These are phyloP conservation scores for Nephila pilipes DNA, from an alignment of 1,140 invertebrate genomes.

Conservation along the genomic window DNA sequence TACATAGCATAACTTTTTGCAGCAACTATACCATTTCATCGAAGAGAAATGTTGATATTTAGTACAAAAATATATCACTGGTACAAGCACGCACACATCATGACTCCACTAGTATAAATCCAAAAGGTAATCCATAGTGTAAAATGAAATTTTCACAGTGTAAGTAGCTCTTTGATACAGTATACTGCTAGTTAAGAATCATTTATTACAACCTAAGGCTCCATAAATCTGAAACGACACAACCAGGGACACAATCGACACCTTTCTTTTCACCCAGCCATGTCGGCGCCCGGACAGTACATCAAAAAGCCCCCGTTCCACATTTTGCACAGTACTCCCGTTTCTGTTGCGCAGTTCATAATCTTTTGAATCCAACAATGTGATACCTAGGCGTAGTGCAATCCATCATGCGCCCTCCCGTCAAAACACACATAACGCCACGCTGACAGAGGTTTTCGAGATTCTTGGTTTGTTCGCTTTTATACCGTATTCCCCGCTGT, in stretches of 20 bases:
- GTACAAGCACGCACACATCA: no score
- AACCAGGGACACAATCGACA: neutral
- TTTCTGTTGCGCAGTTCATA: neutral
- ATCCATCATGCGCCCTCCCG: neutral
- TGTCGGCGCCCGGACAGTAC: neutral
- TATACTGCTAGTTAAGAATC: no score
- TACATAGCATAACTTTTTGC: no score
- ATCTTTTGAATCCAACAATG: neutral
- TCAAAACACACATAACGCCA: conserved; percentile 1
- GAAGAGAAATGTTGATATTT: no score
- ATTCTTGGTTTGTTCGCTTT: neutral
- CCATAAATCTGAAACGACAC: no score
- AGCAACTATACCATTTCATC: no score
- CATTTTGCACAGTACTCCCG: neutral
- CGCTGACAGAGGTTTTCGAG: neutral
- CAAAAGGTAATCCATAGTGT: no score
- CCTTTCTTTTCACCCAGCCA: neutral
- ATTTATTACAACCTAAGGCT: no score
- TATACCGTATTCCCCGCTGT: neutral
- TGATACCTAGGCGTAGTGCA: neutral
- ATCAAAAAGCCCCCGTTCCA: neutral
- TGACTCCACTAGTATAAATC: no score
- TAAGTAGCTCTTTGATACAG: no score
- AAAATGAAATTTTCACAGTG: no score
- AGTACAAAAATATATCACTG: no score